A percentile compares a stretch with the other conserved stretches of the same genome.
These are phyloP conservation scores for Crocidura indochinensis DNA, from an alignment of 2,797 vertebrate species.

Conservation along the genomic window DNA sequence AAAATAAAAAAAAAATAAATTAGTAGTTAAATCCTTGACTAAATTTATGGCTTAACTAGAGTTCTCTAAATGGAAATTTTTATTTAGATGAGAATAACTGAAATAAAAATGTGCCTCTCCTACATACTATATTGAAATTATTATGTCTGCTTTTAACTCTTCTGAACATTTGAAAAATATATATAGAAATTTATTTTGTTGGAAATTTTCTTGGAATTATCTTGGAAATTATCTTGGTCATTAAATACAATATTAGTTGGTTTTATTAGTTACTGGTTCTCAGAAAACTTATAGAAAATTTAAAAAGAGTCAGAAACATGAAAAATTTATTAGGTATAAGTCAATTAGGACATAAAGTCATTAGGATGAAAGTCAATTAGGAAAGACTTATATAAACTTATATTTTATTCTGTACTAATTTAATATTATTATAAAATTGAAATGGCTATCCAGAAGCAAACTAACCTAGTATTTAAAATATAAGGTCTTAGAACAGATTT, in stretches of 20 bases:
- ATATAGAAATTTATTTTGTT: not conserved
- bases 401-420: constrained; percentile 18
- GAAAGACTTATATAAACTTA: constrained; percentile 17
- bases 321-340: not conserved
- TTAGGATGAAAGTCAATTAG: not conserved
- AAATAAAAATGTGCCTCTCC: constrained; percentile 64
- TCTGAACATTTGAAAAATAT: constrained; percentile 2
- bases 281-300: not conserved
- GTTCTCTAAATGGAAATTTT: constrained; percentile 24
- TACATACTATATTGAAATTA: not conserved
- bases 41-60: constrained; percentile 48
- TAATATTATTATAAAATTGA: constrained; percentile 31
- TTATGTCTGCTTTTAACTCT: constrained; percentile 18
- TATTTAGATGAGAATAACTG: constrained; percentile 12
- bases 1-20: too few relatives aligned
- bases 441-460: not conserved
- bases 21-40: constrained; percentile 49
- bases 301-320: constrained; percentile 11
- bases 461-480: not conserved
- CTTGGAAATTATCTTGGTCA: not conserved
- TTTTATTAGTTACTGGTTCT: not conserved
- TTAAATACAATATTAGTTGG: not conserved
- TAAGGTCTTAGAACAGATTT: not conserved
- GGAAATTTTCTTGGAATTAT: too few relatives aligned
- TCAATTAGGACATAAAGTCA: not conserved